Evolutionary conservation across 2,113 vertebrate genomes (phyloP), one percentile per base, ranked within the genome.

Genomic region (Pluvialis apricaria): DNA sequence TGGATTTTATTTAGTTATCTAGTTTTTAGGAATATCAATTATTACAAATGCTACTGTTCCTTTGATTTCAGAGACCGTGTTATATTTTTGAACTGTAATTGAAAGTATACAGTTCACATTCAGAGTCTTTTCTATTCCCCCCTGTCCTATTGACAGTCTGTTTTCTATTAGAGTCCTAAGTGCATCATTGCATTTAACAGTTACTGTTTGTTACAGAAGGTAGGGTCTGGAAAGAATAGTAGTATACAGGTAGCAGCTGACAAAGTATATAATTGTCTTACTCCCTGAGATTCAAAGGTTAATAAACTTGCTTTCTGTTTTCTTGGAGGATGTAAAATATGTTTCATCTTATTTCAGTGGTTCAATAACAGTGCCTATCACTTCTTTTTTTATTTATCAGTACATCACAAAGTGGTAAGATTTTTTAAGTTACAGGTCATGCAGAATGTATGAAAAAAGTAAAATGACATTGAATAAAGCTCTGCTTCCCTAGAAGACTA

Each of bases 181-280:
- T 91, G 32, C 81, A 92, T 80, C 69, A 55, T 18, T 95, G 55
- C 38, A 61, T 88, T 93, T 95, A 94, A 93, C 54, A 88, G 78
- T 79, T 91, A 68, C 19, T 90, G 22, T 68, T 94, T 77, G 58
- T 86, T 91, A 58, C 29, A 86, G 75, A 91, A 57, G 73, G 70
- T 34, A 47, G 42, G 45, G 34, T 84, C 38, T 75, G 69, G 66
- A 70, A 97, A 91, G 47, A 80, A 73, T 28, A 85, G 36, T 44
- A 22, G 9, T 55, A 51, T 22, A 72, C 13, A 77, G 45, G 81
- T 71, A 90, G 71, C 15, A 87, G 73, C 32, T 80, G 77, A 89
- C 69, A 92, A 91, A 92, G 25, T 79, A 49, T 25, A 36, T 42
- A 79, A 84, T 91, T 79, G 68, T 15, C 52, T 92, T 0, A 61